phyloP scores from a whole-genome alignment of 2,113 vertebrate species.

The Anser brachyrhynchus region DNA sequence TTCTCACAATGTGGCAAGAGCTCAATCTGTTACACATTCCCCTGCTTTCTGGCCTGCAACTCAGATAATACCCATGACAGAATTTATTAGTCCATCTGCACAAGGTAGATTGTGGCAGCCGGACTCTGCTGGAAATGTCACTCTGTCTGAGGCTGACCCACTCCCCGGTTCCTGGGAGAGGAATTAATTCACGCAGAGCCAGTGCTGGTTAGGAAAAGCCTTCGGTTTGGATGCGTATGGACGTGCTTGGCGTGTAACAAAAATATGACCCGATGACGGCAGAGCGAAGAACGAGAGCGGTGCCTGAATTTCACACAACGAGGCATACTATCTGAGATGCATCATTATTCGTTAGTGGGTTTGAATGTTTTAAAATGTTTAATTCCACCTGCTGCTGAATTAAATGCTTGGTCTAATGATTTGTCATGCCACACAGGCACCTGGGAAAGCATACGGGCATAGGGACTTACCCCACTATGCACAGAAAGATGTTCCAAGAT shows the following conservation, averaged over 20 bases:
- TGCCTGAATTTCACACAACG: background rate
- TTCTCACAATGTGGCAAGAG: constrained; percentile 33
- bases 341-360: background rate
- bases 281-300: background rate
- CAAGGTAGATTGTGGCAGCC: constrained; percentile 16
- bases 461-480: background rate
- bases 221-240: background rate
- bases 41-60: background rate
- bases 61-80: constrained; percentile 9
- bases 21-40: constrained; percentile 3
- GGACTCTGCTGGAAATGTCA: background rate
- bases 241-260: background rate
- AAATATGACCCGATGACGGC: background rate
- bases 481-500: background rate
- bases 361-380: background rate
- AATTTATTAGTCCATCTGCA: constrained; percentile 40
- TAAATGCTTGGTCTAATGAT: background rate
- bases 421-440: background rate
- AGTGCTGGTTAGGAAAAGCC: background rate
- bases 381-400: background rate
- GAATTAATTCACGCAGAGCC: background rate
- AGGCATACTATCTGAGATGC: background rate
- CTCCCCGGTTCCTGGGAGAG: background rate
- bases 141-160: constrained; percentile 11
- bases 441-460: background rate